These are phyloP conservation scores for Hydrotaea diabolus DNA, from an alignment of 2,888 invertebrate species.

Conservation along the genomic window DNA sequence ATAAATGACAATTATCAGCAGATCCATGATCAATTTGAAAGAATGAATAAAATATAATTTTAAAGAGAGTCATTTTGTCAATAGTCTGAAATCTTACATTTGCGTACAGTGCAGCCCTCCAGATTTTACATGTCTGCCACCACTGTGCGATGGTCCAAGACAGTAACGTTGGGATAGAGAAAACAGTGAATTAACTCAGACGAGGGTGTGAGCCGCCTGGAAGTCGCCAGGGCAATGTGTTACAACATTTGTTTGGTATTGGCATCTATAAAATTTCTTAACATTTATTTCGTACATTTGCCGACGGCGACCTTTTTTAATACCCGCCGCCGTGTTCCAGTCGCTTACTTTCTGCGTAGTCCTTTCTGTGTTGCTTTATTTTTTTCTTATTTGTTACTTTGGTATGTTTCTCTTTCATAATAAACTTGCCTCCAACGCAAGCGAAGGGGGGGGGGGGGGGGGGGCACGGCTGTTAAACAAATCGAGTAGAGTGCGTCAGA, in stretches of 20 bases:
- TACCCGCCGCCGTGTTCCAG: constrained; percentile 27
- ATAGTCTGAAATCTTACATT: too few species aligned
- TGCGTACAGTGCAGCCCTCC: too few species aligned
- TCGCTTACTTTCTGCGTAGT: constrained; percentile 14
- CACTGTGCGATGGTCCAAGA: neutral
- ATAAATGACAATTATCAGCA: too few species aligned
- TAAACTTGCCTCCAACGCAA: neutral
- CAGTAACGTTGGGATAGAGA: neutral
- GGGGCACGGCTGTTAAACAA: neutral
- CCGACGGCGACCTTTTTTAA: constrained; percentile 53
- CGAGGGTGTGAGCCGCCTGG: neutral
- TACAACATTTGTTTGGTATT: constrained; percentile 61
- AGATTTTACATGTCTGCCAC: too few species aligned
- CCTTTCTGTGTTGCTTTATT: neutral
- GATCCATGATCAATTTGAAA: too few species aligned
- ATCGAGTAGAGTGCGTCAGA: neutral
- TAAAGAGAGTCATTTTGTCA: too few species aligned
- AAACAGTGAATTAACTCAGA: neutral
- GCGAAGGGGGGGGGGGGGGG: neutral
- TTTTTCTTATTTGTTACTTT: too few species aligned
- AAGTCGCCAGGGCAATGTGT: constrained; percentile 43
- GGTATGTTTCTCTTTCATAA: neutral
- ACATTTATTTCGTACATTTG: constrained; percentile 53
- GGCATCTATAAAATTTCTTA: constrained; percentile 56
- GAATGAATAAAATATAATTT: too few species aligned